Conservation (phyloP, 2,113 vertebrate species). For the Paracanthobrama guichenoti region DNA sequence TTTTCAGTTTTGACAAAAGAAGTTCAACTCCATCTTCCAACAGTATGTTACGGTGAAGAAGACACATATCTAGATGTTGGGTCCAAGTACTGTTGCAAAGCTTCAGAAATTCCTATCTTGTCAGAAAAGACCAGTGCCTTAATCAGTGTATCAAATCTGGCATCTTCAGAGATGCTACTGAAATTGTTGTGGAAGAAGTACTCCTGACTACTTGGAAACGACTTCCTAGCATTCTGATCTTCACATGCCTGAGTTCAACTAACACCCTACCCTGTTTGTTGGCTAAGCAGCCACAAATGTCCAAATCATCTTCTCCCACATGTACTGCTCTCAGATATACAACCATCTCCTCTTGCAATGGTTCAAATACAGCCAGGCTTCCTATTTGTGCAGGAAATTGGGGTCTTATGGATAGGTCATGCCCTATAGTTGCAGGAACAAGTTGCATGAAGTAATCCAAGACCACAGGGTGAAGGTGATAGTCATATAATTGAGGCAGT, state of each 20-base stretch:
- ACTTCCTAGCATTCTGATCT: conserved; percentile 72
- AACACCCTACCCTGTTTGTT: conserved; percentile 76
- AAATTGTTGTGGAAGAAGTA: conserved; percentile 80
- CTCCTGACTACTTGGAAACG: conserved; percentile 67
- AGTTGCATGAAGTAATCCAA: conserved; percentile 84
- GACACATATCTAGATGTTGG: conserved; percentile 69
- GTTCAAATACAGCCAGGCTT: conserved; percentile 74
- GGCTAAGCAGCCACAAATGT: conserved; percentile 83
- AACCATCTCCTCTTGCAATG: conserved; percentile 81
- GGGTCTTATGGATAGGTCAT: conserved; percentile 58
- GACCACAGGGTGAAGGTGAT: conserved; percentile 82
- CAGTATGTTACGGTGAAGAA: conserved; percentile 65
- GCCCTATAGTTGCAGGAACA: conserved; percentile 63
- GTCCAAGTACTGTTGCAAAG: conserved; percentile 73
- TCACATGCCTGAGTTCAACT: conserved; percentile 75
- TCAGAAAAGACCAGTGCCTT: conserved; percentile 81
- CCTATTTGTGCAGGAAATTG: conserved; percentile 81
- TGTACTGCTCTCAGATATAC: conserved; percentile 77
- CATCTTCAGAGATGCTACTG: conserved; percentile 54
- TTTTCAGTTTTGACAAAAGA: conserved; percentile 61
- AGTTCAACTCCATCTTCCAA: conserved; percentile 50
- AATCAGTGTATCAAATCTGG: conserved; percentile 48
- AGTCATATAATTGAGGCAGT: conserved; percentile 72
- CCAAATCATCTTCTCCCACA: conserved; percentile 68
- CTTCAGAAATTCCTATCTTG: conserved; percentile 72